Conservation (phyloP, 2,113 vertebrate species). For the Malurus melanocephalus region DNA sequence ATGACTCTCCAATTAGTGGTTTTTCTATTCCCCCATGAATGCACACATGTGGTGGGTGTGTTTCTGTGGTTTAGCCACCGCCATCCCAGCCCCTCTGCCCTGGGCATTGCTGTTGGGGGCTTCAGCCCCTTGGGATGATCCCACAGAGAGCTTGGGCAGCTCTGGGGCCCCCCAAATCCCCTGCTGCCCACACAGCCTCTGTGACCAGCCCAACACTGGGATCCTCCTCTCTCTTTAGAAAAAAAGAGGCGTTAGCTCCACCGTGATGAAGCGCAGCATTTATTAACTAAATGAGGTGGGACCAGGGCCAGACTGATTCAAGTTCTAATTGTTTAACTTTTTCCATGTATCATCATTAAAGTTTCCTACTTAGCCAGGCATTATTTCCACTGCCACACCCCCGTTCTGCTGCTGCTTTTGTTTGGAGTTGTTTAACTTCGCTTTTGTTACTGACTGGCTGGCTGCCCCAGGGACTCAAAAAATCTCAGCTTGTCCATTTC, state of each 20-base stretch:
- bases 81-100: accelerated
- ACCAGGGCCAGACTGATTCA: background rate
- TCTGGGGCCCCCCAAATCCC: background rate
- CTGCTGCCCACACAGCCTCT: background rate
- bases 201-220: background rate
- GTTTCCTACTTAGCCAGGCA: slow-evolving; percentile 11
- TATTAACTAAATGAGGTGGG: background rate
- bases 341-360: slow-evolving; percentile 45
- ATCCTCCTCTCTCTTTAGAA: background rate
- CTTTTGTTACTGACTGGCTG: background rate
- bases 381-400: slow-evolving; percentile 17
- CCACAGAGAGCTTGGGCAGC: background rate
- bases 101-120: background rate
- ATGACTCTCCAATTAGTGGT: background rate
- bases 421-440: slow-evolving; percentile 29
- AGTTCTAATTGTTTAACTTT: slow-evolving; percentile 41
- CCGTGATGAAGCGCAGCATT: accelerated
- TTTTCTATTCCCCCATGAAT: background rate
- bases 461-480: background rate
- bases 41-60: accelerated
- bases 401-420: slow-evolving; percentile 18
- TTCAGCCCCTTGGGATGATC: too few species aligned
- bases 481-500: background rate
- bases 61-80: background rate
- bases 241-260: background rate